Base-by-base conservation (phyloP, 2,888 invertebrate genomes). In the Plebejus anna region DNA sequence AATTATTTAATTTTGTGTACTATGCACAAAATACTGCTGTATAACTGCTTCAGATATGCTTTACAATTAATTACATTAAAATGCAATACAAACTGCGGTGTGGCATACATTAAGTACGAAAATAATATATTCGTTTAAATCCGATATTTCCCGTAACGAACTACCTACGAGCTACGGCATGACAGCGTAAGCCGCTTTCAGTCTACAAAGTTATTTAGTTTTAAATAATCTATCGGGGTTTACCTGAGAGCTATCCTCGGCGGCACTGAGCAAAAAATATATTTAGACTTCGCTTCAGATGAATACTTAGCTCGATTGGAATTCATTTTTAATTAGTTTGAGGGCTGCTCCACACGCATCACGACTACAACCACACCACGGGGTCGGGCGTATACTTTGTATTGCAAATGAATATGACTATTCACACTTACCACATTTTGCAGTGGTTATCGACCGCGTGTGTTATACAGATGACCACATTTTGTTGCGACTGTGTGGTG, bases 161-260 rank as follows among this genome's bases (percentile, higher is more conserved):
- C 66, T 32, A 66, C 32, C 22, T 22, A 0, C 22, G 22, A 22
- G 22, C 66, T 9, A 66, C 66, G 6, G 61, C 2, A 11, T 66
- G 66, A 66, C 66, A 66, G 66, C 13, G 32, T 66, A 32, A 66
- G 66, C 66, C 66, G 66, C 66, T 66, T 66, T 36, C 66, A 66
- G 32, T 66, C 13, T 66, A 28, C 66, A 66, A 32, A 66, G 66
- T 66, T 66, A 66, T 66, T 66, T 66, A 36, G 66, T 32, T 66
- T 32, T 11, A 66, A 66, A 66, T 66, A 66, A 66, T 66, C 66
- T 66, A 66, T 66, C 32, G 36, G 66, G 32, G 32, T 66, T 66
- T 66, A 66, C 66, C 66, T 66, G 66, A 28, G 61, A 28, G 32
- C 16, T 36, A 66, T 66, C 66, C 66, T 66, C 32, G 32, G 66